Base-by-base conservation (phyloP, 1,140 invertebrate genomes). In the Coptotermes formosanus region DNA sequence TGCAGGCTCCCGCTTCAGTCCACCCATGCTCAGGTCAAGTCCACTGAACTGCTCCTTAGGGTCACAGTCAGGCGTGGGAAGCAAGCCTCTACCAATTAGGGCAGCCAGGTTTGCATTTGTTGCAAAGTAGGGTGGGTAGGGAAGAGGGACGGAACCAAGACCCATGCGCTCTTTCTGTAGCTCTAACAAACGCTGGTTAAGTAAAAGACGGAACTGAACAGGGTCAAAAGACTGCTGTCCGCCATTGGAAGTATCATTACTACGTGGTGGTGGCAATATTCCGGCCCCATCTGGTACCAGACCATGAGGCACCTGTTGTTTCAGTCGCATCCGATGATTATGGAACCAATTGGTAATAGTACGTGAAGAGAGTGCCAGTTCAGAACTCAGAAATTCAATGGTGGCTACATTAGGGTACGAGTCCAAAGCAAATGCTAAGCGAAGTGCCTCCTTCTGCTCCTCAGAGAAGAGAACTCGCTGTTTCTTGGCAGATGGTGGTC, bases 281-380 rank as follows among this genome's bases (percentile, higher is more conserved):
- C 93, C 93, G 3, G 94, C 92, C 43, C 94, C 93, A 0, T 94
- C 95, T 87, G 75, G 69, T 44, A 45, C 48, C 84, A 85, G 85
- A 43, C 87, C 83, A 38, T 96, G 95, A 0, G 96, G 96, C 75
- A 95, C 95, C 87, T 94, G 93, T 89, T 98, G 97, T 91, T 99
- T 99, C 89, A 99, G 93, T 85, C 99, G 94, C 97, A 99, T 99
- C 86, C 98, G 94, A 91, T 99, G 98, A 91, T 99, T 99, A 92
- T 99, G 98, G 93, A 99, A 99, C 98, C 98, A 99, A 90, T 99
- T 99, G 30, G 97, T 98, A 87, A 99, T 99, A 69, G 98, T 99
- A 88, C 98, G 93, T 21, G 98, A 96, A 2, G 97, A 97, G n/a
- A 99, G 92, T 23, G 95, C 96, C 14, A 99, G 92, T 90, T 99